Conservation (phyloP, 2,113 vertebrate species). For the Serinus canaria region DNA sequence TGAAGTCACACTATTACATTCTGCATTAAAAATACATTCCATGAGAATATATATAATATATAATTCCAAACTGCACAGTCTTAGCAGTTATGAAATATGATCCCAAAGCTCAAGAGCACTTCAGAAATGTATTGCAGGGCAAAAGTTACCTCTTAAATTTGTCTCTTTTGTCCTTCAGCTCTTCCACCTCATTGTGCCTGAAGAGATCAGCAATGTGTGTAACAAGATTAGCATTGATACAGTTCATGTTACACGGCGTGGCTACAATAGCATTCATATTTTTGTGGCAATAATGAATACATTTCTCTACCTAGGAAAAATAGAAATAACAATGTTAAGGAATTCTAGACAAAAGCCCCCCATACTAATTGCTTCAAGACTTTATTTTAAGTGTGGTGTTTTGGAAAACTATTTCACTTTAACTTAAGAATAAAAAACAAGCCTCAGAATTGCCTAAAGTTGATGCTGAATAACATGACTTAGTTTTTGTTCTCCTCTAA, state of each 20-base stretch:
- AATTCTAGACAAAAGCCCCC: not conserved
- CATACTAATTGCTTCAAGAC: not conserved
- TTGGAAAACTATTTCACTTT: not conserved
- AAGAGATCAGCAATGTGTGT: constrained; percentile 88
- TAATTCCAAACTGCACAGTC: not conserved
- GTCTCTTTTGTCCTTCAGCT: constrained; percentile 95
- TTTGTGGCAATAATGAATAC: constrained; percentile 91
- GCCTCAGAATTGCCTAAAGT: not conserved
- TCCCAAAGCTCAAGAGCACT: not conserved
- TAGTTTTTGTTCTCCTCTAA: not conserved
- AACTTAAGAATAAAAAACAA: not conserved
- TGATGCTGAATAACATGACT: not conserved
- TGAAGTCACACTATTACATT: not conserved
- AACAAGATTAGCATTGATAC: constrained; percentile 93
- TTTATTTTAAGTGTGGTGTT: not conserved
- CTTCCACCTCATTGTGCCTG: constrained; percentile 91
- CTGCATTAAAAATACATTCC: not conserved
- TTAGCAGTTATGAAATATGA: not conserved
- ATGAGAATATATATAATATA: not conserved
- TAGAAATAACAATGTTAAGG: not conserved
- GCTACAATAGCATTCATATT: constrained; percentile 95
- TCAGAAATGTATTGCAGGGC: not conserved
- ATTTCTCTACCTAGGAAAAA: constrained; percentile 88
- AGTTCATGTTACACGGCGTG: constrained; percentile 98
- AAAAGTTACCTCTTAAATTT: constrained; percentile 92